Base-by-base conservation (phyloP, 2,888 invertebrate species). In the Hirtodrosophila duncani region DNA sequence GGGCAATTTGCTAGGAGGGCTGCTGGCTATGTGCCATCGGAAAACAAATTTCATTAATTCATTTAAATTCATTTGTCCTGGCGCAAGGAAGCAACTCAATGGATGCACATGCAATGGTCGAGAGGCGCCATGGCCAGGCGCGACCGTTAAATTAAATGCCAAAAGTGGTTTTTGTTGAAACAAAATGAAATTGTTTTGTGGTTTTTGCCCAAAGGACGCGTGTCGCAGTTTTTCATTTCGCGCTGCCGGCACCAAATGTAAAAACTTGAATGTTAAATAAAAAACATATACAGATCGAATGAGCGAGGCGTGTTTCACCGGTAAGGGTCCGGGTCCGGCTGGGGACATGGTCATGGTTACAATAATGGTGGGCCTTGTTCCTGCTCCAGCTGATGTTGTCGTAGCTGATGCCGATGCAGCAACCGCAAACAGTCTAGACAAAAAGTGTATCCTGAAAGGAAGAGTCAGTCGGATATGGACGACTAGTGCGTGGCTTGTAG, bases 141-240 rank as follows among this genome's bases (percentile, higher is more conserved):
- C 36, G 41, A 34, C 57, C 62, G 48, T 55, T 62, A 59, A 64
- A 67, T 70, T 49, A 44, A 51, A 29, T 18, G 27, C 44, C 36
- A 20, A 17, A 33, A 46, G 52, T 39, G 23, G 38, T 27, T 37
- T 39, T 41, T 51, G 60, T 61, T 24, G 23, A 56, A 75, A 69
- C 71, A 62, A 64, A 75, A 75, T 68, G 60, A 70, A 78, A 78
- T 78, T 67, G 66, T 69, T 70, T 75, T 74, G 79, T 63, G 77
- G 66, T 56, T 71, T 75, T 71, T 36, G 43, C 71, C 63, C 78
- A 69, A 66, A 56, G 66, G 71, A 72, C 71, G 65, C 67, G 71
- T 67, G 71, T 61, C 62, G 56, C 66, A 46, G 62, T 79, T 66
- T 75, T 79, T 77, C 59, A 64, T 53, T 68, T 67, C 41, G 44